Conservation (phyloP, 2,888 invertebrate genomes). For the Pollenia griseotomentosa region DNA sequence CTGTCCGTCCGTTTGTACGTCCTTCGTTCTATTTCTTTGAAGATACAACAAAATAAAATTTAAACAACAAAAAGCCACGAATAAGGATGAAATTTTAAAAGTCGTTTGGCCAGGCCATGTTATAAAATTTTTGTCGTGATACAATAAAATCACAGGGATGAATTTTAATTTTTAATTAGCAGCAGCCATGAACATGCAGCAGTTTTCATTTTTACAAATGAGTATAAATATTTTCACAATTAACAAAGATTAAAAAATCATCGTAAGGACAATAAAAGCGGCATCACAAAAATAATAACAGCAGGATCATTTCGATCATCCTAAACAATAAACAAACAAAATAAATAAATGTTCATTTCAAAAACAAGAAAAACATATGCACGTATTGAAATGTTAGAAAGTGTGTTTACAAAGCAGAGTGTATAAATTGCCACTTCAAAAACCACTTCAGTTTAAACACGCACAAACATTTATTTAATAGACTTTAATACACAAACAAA, state of each 20-base stretch:
- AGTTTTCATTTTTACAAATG: constrained; percentile 78
- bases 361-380: constrained; percentile 54
- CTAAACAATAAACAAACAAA: constrained; percentile 56
- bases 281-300: constrained; percentile 64
- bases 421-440: constrained; percentile 69
- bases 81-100: constrained; percentile 39
- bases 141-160: constrained; percentile 64
- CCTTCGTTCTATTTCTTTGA: not conserved
- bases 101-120: constrained; percentile 7
- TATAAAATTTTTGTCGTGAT: constrained; percentile 48
- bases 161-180: constrained; percentile 73
- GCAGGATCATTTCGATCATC: constrained; percentile 68
- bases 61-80: constrained; percentile 42
- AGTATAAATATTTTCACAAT: constrained; percentile 83
- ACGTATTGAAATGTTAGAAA: constrained; percentile 53
- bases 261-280: constrained; percentile 67
- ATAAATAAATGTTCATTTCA: constrained; percentile 53
- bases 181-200: constrained; percentile 44
- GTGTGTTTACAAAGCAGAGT: constrained; percentile 36
- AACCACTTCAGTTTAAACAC: constrained; percentile 67
- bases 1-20: constrained; percentile 3
- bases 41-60: constrained; percentile 38
- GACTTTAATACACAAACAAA: constrained; percentile 43
- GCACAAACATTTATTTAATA: constrained; percentile 67
- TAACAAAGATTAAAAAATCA: constrained; percentile 81